Base-by-base conservation (phyloP, 92 coral and sea anemone genomes). In the Porites divaricata region DNA sequence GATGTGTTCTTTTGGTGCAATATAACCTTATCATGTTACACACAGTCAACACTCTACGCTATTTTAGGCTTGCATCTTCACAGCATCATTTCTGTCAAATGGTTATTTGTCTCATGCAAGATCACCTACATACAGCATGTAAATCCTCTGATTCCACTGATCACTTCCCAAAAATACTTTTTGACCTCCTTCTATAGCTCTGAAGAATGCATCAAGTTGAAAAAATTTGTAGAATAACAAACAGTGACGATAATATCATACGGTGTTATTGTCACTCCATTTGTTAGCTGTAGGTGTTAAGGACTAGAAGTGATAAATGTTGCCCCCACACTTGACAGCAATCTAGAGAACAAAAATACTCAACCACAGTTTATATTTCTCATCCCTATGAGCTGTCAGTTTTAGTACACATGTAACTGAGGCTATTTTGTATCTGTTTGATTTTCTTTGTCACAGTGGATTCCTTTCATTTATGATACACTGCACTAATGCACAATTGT, bases 21-120 rank as follows among this genome's bases (percentile, higher is more conserved):
- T 80, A 70, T 58, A 35, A 12, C 35, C 67, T 80, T 80, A 68
- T 68, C 84, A 15, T 23, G 52, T 80, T 80, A 51, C 67, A 17
- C 8, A 59, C 28, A 15, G 53, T 80, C 76, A 80, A 68, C 66
- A 80, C 84, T 56, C 23, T 2, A 3, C 15, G 84, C 45, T 80
- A 80, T 80, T 53, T 80, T 80, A 19, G 67, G 50, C 20, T 52
- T 20, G 12, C 20, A 4, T 25, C 54, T 51, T 66, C 35, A 2
- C 24, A 1, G 59, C 16, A 54, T 54, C 59, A 54, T 11, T 54
- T 54, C 49, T 21, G 45, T 35, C 45, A 35, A 35, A 35, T 35
- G 45, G 45, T 35, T 35, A 35, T 74, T 26, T 74, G 78, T 74
- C 78, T 52, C 45, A 15, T 15, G 20, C 22, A 22, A 74, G 78